phyloP scores from a whole-genome alignment of 2,888 invertebrate genomes.

The Miltochrista miniata region DNA sequence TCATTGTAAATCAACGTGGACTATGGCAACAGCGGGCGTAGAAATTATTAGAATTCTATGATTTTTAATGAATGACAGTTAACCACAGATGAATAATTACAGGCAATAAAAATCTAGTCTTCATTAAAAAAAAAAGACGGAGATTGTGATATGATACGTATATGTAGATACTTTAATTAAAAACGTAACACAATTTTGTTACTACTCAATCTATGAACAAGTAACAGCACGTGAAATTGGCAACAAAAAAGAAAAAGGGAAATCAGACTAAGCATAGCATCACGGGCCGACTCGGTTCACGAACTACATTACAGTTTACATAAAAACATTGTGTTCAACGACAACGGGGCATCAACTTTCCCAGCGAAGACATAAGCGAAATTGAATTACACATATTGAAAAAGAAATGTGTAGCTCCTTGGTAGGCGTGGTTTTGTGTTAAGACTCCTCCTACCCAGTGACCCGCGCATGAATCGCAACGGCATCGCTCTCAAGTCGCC shows the following conservation, averaged over 20 bases:
- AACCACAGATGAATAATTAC: too few relatives aligned
- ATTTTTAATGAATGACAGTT: too few relatives aligned
- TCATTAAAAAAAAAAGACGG: too few relatives aligned
- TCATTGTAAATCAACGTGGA: too few relatives aligned
- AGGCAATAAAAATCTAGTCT: too few relatives aligned
- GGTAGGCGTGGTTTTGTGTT: slow-evolving; percentile 77
- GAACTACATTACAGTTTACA: slow-evolving; percentile 84
- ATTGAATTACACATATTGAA: slow-evolving; percentile 84
- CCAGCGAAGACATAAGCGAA: slow-evolving; percentile 84
- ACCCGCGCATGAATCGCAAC: slow-evolving; percentile 74
- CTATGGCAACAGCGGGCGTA: too few relatives aligned
- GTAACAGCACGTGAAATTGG: slow-evolving; percentile 77
- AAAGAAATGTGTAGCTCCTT: slow-evolving; percentile 84
- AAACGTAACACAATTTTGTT: slow-evolving; percentile 43
- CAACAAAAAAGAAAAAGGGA: slow-evolving; percentile 63
- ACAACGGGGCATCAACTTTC: slow-evolving; percentile 83
- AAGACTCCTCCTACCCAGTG: slow-evolving; percentile 77
- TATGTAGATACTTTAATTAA: too few relatives aligned
- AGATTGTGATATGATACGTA: too few relatives aligned
- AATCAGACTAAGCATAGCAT: slow-evolving; percentile 69
- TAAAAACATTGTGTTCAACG: slow-evolving; percentile 83
- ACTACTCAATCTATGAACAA: slow-evolving; percentile 63
- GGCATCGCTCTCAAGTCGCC: slow-evolving; percentile 61
- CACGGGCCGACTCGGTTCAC: slow-evolving; percentile 75
- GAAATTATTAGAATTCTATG: too few relatives aligned